phyloP scores from a whole-genome alignment of 2,797 vertebrate species.

The Prionace glauca region DNA sequence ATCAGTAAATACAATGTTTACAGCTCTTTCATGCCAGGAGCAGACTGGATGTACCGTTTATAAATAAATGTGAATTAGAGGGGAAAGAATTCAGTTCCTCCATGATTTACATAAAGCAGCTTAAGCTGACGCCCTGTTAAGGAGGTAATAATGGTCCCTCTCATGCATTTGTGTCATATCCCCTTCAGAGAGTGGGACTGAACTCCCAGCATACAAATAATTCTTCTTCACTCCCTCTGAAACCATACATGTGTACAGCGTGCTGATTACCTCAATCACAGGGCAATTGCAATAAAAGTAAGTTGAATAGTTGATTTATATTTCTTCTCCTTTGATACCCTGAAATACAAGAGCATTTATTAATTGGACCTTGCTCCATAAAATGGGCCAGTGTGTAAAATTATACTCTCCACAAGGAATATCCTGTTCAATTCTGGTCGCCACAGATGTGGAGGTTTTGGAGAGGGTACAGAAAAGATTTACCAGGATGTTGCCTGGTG shows the following conservation, averaged over 20 bases:
- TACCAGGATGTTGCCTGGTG: too few relatives aligned
- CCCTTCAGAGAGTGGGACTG: not conserved
- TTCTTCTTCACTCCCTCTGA: not conserved
- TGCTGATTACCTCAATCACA: too few relatives aligned
- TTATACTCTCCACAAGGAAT: too few relatives aligned
- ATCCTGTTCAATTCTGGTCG: too few relatives aligned
- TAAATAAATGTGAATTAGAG: not conserved
- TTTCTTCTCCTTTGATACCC: conserved; percentile 14
- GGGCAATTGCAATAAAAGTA: not conserved
- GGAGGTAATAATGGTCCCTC: not conserved
- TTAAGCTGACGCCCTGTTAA: not conserved
- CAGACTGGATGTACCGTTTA: not conserved
- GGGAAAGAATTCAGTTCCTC: not conserved
- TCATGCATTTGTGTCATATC: not conserved
- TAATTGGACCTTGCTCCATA: not conserved
- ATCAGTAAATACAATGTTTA: not conserved
- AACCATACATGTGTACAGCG: not conserved
- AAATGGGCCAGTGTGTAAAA: too few relatives aligned
- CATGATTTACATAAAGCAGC: not conserved
- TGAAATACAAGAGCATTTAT: not conserved
- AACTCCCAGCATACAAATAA: not conserved
- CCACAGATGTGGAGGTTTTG: too few relatives aligned
- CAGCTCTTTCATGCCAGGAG: not conserved
- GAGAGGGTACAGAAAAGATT: too few relatives aligned
- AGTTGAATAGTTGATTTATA: not conserved